Evolutionary conservation across 1,140 invertebrate species (phyloP).

Genomic region (Solenopsis fugax): DNA sequence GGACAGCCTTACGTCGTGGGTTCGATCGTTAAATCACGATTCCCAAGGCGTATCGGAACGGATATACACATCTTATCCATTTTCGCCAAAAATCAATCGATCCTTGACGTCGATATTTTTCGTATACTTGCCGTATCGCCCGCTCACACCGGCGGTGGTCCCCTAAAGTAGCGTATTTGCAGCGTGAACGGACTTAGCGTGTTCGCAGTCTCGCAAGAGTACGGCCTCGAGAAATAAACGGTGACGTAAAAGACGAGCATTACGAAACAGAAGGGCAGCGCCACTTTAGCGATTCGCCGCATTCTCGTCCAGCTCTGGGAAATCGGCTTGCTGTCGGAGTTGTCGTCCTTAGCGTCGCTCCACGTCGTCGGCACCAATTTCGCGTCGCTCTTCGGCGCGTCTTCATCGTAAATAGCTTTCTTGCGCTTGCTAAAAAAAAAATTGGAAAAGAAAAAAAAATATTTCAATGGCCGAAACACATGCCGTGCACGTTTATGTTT

Average conservation of each 20-base stretch:
- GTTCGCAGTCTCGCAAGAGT: slow-evolving; percentile 95
- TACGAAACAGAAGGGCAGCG: slow-evolving; percentile 93
- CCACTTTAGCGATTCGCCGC: slow-evolving; percentile 92
- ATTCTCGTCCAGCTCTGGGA: slow-evolving; percentile 87
- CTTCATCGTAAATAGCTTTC: slow-evolving; percentile 67
- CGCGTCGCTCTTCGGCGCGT: slow-evolving; percentile 41
- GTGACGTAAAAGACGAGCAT: slow-evolving; percentile 93
- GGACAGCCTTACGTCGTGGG: slow-evolving; percentile 4
- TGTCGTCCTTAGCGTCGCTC: slow-evolving; percentile 74
- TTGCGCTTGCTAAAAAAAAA: slow-evolving; percentile 83
- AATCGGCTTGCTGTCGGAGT: slow-evolving; percentile 85
- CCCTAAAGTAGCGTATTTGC: slow-evolving; percentile 93
- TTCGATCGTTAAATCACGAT: slow-evolving; percentile 6
- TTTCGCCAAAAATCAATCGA: slow-evolving; percentile 19
- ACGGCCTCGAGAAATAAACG: slow-evolving; percentile 93
- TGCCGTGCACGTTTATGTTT: background rate
- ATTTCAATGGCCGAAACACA: background rate
- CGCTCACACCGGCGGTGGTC: slow-evolving; percentile 94
- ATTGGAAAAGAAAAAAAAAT: background rate
- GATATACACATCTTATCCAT: background rate
- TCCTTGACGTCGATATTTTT: slow-evolving; percentile 32
- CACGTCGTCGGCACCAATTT: slow-evolving; percentile 18
- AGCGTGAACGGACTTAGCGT: slow-evolving; percentile 94
- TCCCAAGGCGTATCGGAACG: slow-evolving; percentile 15
- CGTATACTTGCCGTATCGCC: slow-evolving; percentile 26